Conservation (phyloP, 2,797 vertebrate genomes). For the Falco novaeseelandiae region DNA sequence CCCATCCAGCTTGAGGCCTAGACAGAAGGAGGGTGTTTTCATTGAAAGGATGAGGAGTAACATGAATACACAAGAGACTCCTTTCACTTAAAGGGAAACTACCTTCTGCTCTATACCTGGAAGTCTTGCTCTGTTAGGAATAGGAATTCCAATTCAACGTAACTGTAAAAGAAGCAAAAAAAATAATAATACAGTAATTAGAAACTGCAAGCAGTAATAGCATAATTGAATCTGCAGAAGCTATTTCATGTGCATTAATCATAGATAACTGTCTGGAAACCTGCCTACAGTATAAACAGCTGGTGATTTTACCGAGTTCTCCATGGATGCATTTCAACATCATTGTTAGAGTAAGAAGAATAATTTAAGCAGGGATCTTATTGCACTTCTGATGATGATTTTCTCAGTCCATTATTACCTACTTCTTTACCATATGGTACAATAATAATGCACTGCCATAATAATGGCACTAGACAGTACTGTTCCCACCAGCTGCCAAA, state of each 20-base stretch:
- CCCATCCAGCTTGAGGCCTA: conserved; percentile 1
- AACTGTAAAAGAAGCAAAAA: background rate
- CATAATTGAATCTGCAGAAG: background rate
- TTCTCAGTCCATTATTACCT: background rate
- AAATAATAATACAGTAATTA: background rate
- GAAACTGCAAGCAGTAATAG: background rate
- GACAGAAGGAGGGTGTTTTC: background rate
- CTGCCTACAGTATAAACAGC: background rate
- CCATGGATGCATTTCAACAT: background rate
- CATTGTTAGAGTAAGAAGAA: background rate
- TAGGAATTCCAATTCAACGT: background rate
- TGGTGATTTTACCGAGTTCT: background rate
- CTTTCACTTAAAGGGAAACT: background rate
- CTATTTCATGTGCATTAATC: background rate
- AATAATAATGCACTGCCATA: background rate
- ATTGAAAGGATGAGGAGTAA: background rate
- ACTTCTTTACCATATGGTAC: background rate
- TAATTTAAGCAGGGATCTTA: background rate
- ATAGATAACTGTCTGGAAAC: background rate
- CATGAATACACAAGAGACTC: accelerated
- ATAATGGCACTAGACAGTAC: background rate
- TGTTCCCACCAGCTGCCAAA: background rate
- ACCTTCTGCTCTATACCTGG: background rate
- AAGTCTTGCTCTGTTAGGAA: background rate
- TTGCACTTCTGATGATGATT: background rate